Base-by-base conservation (phyloP, 2,797 vertebrate genomes). In the Xyrichtys novacula region DNA sequence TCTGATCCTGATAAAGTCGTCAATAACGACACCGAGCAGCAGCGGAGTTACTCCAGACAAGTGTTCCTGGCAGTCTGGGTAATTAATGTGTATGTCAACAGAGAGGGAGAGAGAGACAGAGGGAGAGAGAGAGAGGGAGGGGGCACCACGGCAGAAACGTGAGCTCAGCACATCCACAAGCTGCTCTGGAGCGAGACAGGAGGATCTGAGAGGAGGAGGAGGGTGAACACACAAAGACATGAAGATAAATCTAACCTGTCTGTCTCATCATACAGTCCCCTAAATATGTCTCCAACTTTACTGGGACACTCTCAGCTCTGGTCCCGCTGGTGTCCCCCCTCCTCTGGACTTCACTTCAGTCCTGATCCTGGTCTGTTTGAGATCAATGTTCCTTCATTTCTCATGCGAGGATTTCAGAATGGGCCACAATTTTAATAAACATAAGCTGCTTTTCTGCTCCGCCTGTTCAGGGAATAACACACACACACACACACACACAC, bases 11-110 rank as follows among this genome's bases (percentile, higher is more conserved):
- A 84, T 78, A 25, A 79, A 77, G 65, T 76, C 86, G 83, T 80
- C 70, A 76, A 89, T 82, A 83, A 86, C 69, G 71, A 73, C 74
- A 66, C 65, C 36, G 22, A 38, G 55, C 71, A 52, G 22, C 54
- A 29, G 47, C 60, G 80, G 78, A 81, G 83, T 88, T 78, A 78
- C 87, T 83, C 75, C 78, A 91, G 80, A 89, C 87, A 78, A 88
- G 87, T 87, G 88, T 93, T 89, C 91, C 90, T 88, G 88, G 88
- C 87, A 90, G 89, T 87, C 79, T 58, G 76, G 78, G 88, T 95
- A 94, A 94, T 94, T 93, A 94, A 94, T 93, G 93, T 91, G 85
- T 90, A 83, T 87, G 91, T 94, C 93, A 94, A 92, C 93, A 92
- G 84, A 85, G 77, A 91, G 78, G 90, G 80, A 89, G 80, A 34